These are phyloP conservation scores for Calliopum simillimum DNA, from an alignment of 2,888 invertebrate species.

Conservation along the genomic window DNA sequence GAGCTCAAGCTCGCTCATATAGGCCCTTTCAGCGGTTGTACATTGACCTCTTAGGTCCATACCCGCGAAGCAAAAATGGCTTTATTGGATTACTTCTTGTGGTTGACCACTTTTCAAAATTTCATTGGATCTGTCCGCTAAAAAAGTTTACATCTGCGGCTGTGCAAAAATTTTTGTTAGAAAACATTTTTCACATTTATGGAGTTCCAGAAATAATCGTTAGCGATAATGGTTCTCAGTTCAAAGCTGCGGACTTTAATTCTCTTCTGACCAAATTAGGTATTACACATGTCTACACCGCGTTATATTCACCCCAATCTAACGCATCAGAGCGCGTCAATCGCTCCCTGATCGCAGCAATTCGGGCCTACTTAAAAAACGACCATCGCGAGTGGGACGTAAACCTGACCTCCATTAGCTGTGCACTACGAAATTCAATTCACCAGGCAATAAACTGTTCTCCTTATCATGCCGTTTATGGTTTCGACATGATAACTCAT, in stretches of 20 bases:
- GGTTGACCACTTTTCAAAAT: neutral
- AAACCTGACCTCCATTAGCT: too few species aligned
- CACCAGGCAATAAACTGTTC: conserved; percentile 35
- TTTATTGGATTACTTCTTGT: neutral
- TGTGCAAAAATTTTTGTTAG: too few species aligned
- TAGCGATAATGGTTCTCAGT: conserved; percentile 48
- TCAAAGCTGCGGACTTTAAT: conserved; percentile 32
- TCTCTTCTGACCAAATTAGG: conserved; percentile 40
- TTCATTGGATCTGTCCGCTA: too few species aligned
- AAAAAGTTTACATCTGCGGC: too few species aligned
- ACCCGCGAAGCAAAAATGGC: conserved; percentile 21
- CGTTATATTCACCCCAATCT: too few species aligned
- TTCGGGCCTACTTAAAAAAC: too few species aligned
- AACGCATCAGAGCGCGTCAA: too few species aligned
- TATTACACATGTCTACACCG: too few species aligned
- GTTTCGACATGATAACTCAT: conserved; percentile 36
- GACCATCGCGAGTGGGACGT: too few species aligned
- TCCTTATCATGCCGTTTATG: conserved; percentile 37
- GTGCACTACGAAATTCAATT: conserved; percentile 29
- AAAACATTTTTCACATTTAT: conserved; percentile 47
- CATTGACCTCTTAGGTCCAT: conserved; percentile 19
- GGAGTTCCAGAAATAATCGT: conserved; percentile 47
- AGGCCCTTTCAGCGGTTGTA: conserved; percentile 7
- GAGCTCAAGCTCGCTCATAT: neutral
- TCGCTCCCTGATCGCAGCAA: too few species aligned